Conservation (phyloP, 2,113 vertebrate species). For the Andinoacara biseriatus region DNA sequence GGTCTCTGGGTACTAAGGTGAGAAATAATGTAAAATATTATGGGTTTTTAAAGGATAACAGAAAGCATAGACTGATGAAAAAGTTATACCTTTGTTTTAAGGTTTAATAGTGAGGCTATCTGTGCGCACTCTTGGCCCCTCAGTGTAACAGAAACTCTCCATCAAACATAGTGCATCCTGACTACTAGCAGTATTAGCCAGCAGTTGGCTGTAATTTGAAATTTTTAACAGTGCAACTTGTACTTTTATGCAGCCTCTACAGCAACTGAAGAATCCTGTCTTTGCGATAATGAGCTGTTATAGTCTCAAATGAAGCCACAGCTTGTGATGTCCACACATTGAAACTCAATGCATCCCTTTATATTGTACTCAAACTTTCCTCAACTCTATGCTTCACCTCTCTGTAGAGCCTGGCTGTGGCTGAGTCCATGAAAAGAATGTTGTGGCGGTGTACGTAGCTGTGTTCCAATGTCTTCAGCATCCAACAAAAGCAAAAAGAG, state of each 20-base stretch:
- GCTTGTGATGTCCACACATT: no score
- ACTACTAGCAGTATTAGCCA: background rate
- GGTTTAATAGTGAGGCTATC: background rate
- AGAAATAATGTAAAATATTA: conserved; percentile 9
- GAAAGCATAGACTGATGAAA: background rate
- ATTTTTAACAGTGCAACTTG: background rate
- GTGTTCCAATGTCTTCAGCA: background rate
- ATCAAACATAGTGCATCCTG: background rate
- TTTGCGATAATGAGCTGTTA: no score
- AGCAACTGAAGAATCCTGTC: background rate
- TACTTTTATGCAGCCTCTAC: background rate
- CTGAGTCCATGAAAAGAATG: no score
- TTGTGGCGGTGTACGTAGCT: background rate
- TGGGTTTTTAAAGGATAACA: background rate
- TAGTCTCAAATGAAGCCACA: no score
- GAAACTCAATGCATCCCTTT: background rate
- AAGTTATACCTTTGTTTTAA: background rate
- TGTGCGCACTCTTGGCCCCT: background rate
- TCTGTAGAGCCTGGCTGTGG: background rate
- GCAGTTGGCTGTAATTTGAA: background rate
- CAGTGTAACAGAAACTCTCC: background rate
- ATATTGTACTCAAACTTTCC: background rate
- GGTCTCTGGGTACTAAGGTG: background rate
- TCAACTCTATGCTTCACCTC: background rate
- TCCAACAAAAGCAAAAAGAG: background rate